Evolutionary conservation across 2,888 invertebrate species (phyloP).

Genomic region (Amphipyra tragopoginis): DNA sequence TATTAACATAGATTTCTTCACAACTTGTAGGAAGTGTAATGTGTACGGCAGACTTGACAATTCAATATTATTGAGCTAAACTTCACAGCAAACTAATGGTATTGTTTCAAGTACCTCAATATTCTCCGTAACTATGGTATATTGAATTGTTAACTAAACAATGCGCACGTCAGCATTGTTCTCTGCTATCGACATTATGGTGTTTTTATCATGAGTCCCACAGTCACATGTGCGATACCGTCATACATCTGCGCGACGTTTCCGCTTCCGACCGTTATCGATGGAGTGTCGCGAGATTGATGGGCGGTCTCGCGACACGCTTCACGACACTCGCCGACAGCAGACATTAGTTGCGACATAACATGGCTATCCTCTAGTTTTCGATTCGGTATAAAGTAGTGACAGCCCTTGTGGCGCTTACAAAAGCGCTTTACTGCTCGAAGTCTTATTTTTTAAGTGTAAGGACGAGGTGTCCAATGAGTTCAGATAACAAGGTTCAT

Average conservation of each 20-base stretch:
- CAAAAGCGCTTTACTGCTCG: too few relatives aligned
- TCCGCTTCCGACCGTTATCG: conserved; percentile 47
- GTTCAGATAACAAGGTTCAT: too few relatives aligned
- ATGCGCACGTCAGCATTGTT: conserved; percentile 39
- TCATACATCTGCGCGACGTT: conserved; percentile 37
- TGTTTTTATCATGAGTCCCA: conserved; percentile 48
- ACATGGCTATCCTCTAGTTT: conserved; percentile 5
- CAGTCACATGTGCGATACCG: conserved; percentile 35
- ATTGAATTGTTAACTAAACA: conserved; percentile 31
- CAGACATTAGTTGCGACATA: conserved; percentile 20
- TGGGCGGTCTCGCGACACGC: conserved; percentile 24
- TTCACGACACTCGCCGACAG: conserved; percentile 3
- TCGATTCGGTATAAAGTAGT: not conserved
- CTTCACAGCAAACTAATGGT: conserved; percentile 1
- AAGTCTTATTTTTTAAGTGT: too few relatives aligned
- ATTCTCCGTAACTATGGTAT: conserved; percentile 9
- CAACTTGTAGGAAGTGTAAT: too few relatives aligned
- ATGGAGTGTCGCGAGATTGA: conserved; percentile 46
- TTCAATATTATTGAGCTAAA: conserved; percentile 1
- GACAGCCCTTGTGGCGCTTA: not conserved
- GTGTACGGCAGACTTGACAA: too few relatives aligned
- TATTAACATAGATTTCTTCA: too few relatives aligned
- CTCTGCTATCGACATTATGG: conserved; percentile 29
- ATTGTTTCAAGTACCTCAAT: conserved; percentile 8
- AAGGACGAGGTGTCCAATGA: too few relatives aligned